These are phyloP conservation scores for Marisa cornuarietis DNA, from an alignment of 1,140 invertebrate genomes.

Conservation along the genomic window DNA sequence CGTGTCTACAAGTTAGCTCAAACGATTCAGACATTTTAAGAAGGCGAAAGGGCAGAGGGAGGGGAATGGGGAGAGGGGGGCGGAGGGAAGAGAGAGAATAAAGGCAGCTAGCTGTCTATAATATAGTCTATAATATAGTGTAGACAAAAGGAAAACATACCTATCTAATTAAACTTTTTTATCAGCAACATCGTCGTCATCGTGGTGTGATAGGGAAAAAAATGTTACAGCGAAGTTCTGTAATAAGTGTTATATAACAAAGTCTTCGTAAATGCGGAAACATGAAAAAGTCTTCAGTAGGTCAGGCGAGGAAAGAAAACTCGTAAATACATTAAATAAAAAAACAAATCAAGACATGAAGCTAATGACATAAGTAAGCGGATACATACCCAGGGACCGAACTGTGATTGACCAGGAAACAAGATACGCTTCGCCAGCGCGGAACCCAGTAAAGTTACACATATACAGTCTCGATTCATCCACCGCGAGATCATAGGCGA, in stretches of 20 bases:
- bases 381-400: not conserved
- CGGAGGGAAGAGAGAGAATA: not conserved
- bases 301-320: too few relatives aligned
- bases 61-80: not conserved
- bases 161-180: too few relatives aligned
- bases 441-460: not conserved
- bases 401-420: not conserved
- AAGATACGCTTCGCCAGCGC: not conserved
- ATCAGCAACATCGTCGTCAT: too few relatives aligned
- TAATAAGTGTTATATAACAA: too few relatives aligned
- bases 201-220: too few relatives aligned
- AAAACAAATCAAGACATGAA: too few relatives aligned
- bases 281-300: too few relatives aligned
- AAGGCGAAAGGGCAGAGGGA: not conserved
- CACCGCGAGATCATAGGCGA: not conserved
- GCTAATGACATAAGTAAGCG: too few relatives aligned
- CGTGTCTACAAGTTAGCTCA: not conserved
- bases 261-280: too few relatives aligned
- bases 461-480: not conserved
- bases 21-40: not conserved
- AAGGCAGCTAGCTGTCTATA: not conserved
- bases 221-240: too few relatives aligned
- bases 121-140: not conserved
- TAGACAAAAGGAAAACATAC: too few relatives aligned
- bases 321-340: too few relatives aligned